Evolutionary conservation across 2,888 invertebrate species (phyloP).

Genomic region (Alsophila aescularia): DNA sequence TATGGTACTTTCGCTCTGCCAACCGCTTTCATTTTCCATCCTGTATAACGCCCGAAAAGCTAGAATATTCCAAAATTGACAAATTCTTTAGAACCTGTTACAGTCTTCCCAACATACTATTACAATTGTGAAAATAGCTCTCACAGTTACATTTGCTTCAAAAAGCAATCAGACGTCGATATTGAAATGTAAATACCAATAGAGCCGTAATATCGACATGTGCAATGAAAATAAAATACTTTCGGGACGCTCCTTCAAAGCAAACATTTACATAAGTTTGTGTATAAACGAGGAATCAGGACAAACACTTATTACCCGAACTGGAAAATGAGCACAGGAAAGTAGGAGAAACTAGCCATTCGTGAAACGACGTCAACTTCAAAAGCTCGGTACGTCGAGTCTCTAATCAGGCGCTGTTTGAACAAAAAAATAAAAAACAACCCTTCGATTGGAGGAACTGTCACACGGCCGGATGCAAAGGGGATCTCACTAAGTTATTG

Average conservation of each 20-base stretch:
- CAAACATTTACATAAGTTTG: slow-evolving; percentile 59
- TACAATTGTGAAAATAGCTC: slow-evolving; percentile 16
- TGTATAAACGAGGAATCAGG: slow-evolving; percentile 57
- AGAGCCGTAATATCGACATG: slow-evolving; percentile 38
- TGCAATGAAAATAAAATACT: slow-evolving; percentile 39
- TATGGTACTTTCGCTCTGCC: too few species aligned
- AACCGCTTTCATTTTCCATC: too few species aligned
- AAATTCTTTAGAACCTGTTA: too few species aligned
- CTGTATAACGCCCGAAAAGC: too few species aligned
- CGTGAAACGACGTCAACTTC: slow-evolving; percentile 73
- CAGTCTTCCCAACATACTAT: too few species aligned
- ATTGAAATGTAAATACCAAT: slow-evolving; percentile 42
- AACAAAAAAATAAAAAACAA: slow-evolving; percentile 74
- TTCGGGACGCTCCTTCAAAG: slow-evolving; percentile 34
- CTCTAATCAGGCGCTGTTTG: slow-evolving; percentile 82
- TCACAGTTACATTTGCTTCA: slow-evolving; percentile 23
- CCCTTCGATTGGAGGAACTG: slow-evolving; percentile 76
- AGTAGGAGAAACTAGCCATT: slow-evolving; percentile 58
- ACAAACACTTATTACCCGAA: slow-evolving; percentile 66
- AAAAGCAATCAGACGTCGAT: slow-evolving; percentile 40
- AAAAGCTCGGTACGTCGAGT: slow-evolving; percentile 63
- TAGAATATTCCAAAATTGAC: too few species aligned
- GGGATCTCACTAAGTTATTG: slow-evolving; percentile 85
- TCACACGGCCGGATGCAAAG: slow-evolving; percentile 83
- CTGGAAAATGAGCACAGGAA: slow-evolving; percentile 60